Evolutionary conservation across 37 sponge, comb jelly and placozoan genomes (phyloP).

Genomic region (Aphrocallistes beatrix): DNA sequence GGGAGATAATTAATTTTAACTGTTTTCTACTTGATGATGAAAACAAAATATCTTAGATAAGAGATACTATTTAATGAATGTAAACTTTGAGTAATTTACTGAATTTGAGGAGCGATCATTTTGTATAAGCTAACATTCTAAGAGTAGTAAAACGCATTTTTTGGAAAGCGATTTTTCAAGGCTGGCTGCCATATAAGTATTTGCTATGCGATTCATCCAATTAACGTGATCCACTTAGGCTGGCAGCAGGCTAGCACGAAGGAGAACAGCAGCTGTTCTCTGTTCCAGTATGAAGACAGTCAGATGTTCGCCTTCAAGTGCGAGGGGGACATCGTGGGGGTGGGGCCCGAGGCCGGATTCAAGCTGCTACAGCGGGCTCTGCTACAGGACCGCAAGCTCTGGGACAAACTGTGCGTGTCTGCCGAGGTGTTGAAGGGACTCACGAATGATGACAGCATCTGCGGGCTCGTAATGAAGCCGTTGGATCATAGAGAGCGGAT

Average conservation of each 20-base stretch:
- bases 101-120: no score
- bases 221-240: no score
- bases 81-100: no score
- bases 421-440: background rate
- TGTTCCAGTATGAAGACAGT: background rate
- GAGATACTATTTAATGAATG: no score
- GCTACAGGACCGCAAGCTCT: background rate
- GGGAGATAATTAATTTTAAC: no score
- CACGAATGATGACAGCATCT: conserved; percentile 18
- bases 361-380: background rate
- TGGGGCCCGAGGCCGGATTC: background rate
- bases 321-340: background rate
- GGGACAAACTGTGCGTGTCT: background rate
- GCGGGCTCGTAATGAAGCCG: conserved; percentile 12
- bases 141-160: no score
- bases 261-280: background rate
- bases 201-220: no score
- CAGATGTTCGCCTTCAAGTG: background rate
- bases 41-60: no score
- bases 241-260: background rate
- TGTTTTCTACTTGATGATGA: no score
- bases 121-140: no score
- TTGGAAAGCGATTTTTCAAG: no score
- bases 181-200: no score
- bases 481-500: background rate